Conservation (phyloP, 1,140 invertebrate genomes). For the Papilio polyxenes region DNA sequence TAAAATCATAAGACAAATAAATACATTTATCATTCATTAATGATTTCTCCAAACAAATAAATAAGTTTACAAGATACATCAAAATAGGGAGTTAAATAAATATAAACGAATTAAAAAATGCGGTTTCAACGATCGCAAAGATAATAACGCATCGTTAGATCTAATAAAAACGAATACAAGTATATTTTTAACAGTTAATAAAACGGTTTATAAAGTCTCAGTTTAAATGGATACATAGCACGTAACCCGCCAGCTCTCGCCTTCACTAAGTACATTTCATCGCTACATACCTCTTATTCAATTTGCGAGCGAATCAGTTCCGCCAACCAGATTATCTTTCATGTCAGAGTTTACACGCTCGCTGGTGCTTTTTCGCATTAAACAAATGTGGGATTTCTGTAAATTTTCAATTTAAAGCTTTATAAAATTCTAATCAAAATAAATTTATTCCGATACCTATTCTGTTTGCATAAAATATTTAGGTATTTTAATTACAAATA, state of each 20-base stretch:
- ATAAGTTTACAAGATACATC: no score
- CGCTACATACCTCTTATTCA: constrained; percentile 73
- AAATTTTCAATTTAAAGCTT: not conserved
- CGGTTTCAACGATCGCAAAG: no score
- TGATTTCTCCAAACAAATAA: no score
- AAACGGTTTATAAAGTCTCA: constrained; percentile 42
- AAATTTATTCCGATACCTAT: not conserved
- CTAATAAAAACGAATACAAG: not conserved
- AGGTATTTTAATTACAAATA: not conserved
- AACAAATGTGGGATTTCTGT: constrained; percentile 32
- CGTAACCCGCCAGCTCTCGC: constrained; percentile 43
- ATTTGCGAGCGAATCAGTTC: constrained; percentile 77
- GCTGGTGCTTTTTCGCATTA: constrained; percentile 55
- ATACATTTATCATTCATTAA: no score
- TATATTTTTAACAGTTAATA: constrained; percentile 36
- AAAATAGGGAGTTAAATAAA: not conserved
- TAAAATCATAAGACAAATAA: no score
- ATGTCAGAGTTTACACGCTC: constrained; percentile 72
- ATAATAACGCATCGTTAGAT: no score
- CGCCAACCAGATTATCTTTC: constrained; percentile 75
- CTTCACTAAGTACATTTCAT: constrained; percentile 58
- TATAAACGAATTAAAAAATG: not conserved
- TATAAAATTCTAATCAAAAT: constrained; percentile 11
- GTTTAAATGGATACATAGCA: constrained; percentile 55
- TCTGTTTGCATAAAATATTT: not conserved